Conservation (phyloP, 2,797 vertebrate genomes). For the Sebastes cheni region DNA sequence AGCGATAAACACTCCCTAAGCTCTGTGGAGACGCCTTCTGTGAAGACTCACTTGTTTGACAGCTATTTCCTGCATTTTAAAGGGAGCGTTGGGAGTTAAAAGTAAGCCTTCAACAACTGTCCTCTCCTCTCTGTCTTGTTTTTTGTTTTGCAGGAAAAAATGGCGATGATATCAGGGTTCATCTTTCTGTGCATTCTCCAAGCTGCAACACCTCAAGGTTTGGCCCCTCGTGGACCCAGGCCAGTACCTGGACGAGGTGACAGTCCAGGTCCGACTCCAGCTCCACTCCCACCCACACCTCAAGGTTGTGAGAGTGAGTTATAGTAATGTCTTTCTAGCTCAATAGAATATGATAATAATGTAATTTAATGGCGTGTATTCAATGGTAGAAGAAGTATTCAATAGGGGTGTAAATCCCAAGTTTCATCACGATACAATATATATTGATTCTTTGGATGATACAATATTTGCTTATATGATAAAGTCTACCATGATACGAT, state of each 20-base stretch:
- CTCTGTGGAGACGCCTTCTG: slow-evolving; percentile 48
- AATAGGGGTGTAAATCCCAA: no score
- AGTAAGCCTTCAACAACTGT: not conserved
- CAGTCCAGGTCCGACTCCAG: not conserved
- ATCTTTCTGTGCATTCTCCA: slow-evolving; percentile 64
- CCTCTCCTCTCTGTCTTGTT: not conserved
- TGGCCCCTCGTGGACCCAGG: slow-evolving; percentile 48
- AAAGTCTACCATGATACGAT: no score
- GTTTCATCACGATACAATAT: no score
- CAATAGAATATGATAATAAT: not conserved
- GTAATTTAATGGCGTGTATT: not conserved
- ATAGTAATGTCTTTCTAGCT: not conserved
- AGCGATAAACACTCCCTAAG: slow-evolving; percentile 60
- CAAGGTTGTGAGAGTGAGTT: slow-evolving; percentile 67
- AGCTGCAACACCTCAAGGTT: slow-evolving; percentile 33
- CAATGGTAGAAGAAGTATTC: not conserved
- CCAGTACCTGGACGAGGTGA: slow-evolving; percentile 52
- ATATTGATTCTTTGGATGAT: no score
- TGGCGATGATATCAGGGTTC: slow-evolving; percentile 57
- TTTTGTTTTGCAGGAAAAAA: slow-evolving; percentile 32
- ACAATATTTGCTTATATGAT: no score
- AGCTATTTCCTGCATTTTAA: slow-evolving; percentile 60
- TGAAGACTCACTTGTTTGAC: slow-evolving; percentile 61
- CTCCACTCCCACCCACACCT: not conserved
- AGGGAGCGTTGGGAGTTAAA: not conserved